These are phyloP conservation scores for Sebastes oblongus DNA, from an alignment of 2,797 vertebrate species.

Conservation along the genomic window DNA sequence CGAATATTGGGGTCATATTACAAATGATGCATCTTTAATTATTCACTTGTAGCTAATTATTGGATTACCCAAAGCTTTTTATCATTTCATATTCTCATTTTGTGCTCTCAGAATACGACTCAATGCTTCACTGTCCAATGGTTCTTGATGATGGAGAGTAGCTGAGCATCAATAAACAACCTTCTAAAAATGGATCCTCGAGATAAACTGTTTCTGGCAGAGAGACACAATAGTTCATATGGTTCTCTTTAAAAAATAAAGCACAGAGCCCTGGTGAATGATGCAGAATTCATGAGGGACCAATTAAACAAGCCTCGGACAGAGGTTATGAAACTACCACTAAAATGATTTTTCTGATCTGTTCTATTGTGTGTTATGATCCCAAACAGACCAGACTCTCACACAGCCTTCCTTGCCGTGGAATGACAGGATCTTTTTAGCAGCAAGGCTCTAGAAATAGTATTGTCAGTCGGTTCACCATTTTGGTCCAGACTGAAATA, in stretches of 20 bases:
- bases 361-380: slow-evolving; percentile 10
- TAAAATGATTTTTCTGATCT: too few relatives aligned
- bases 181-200: slow-evolving; percentile 10
- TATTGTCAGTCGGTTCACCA: background rate
- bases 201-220: slow-evolving; percentile 26
- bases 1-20: background rate
- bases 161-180: slow-evolving; percentile 44
- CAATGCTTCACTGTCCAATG: background rate
- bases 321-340: background rate
- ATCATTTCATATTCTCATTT: background rate
- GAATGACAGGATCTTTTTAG: background rate
- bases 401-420: background rate
- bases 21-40: background rate
- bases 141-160: slow-evolving; percentile 1
- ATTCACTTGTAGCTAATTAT: background rate
- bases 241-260: slow-evolving; percentile 10
- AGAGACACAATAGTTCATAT: background rate
- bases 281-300: slow-evolving; percentile 19
- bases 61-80: background rate
- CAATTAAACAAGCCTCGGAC: background rate
- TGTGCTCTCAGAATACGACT: background rate
- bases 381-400: background rate
- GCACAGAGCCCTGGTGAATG: background rate
- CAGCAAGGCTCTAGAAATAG: background rate
- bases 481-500: background rate